Conservation (phyloP, 2,113 vertebrate species). For the Patagioenas fasciata region DNA sequence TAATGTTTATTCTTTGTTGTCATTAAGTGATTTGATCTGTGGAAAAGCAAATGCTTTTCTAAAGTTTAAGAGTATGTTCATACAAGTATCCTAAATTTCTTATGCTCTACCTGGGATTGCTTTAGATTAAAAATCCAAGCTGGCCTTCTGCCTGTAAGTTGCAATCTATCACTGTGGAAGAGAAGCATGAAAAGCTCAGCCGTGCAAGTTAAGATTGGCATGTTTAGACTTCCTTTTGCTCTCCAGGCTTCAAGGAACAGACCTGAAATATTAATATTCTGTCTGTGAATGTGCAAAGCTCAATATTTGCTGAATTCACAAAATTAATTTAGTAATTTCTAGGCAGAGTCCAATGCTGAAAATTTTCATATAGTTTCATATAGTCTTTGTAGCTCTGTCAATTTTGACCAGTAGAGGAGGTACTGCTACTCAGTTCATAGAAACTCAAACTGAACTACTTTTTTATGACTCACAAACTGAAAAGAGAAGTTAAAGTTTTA, state of each 20-base stretch:
- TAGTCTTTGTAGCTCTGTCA: neutral
- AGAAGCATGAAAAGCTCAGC: constrained; percentile 29
- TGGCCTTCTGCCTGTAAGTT: neutral
- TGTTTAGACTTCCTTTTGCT: constrained; percentile 43
- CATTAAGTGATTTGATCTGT: neutral
- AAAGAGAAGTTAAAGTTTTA: neutral
- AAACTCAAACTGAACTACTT: neutral
- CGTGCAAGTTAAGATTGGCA: constrained; percentile 12
- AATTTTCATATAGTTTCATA: neutral
- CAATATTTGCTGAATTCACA: constrained; percentile 30
- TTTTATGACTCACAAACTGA: neutral
- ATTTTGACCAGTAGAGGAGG: neutral
- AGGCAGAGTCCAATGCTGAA: neutral
- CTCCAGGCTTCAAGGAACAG: neutral
- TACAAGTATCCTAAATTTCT: neutral
- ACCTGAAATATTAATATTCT: constrained; percentile 50
- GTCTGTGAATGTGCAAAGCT: neutral
- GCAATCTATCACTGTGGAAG: constrained; percentile 12
- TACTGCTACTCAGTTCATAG: neutral
- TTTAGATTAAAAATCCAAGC: constrained; percentile 18
- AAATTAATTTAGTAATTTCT: neutral
- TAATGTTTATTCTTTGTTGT: neutral
- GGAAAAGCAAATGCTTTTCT: neutral
- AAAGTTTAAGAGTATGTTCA: neutral
- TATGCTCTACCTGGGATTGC: neutral